Percentiles rank a stretch among this genome's conserved stretches.
phyloP scores from a whole-genome alignment of 2,113 vertebrate genomes.

The Cygnus buccinator region DNA sequence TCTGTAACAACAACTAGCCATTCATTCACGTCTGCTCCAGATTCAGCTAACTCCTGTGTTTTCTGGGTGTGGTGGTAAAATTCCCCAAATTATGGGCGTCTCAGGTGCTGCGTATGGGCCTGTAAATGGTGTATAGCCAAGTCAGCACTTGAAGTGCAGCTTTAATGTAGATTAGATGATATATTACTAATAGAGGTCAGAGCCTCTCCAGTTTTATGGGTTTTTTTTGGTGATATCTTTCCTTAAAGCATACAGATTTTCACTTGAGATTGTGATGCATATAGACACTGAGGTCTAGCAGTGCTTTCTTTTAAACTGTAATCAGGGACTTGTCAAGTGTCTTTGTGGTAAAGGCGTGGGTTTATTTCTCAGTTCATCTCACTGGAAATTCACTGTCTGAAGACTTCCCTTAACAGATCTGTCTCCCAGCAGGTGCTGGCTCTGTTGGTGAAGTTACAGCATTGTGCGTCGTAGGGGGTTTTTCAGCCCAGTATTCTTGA shows the following conservation, averaged over 20 bases:
- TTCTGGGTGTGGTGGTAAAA: slow-evolving; percentile 19
- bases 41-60: neutral
- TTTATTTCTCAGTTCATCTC: neutral
- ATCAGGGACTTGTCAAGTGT: fast-evolving
- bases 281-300: neutral
- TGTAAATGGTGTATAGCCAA: neutral
- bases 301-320: neutral
- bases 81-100: neutral
- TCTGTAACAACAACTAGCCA: neutral
- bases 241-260: neutral
- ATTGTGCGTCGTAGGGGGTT: neutral
- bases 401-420: neutral
- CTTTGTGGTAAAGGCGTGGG: fast-evolving
- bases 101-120: neutral
- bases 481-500: neutral
- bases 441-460: neutral
- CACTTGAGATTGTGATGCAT: neutral
- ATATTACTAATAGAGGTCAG: neutral
- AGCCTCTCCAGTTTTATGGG: neutral
- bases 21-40: neutral
- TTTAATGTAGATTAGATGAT: neutral
- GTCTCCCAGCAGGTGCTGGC: neutral
- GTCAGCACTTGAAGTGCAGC: neutral
- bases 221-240: neutral
- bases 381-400: neutral